Conservation (phyloP, 2,888 invertebrate species). For the Drosophila algonquin region DNA sequence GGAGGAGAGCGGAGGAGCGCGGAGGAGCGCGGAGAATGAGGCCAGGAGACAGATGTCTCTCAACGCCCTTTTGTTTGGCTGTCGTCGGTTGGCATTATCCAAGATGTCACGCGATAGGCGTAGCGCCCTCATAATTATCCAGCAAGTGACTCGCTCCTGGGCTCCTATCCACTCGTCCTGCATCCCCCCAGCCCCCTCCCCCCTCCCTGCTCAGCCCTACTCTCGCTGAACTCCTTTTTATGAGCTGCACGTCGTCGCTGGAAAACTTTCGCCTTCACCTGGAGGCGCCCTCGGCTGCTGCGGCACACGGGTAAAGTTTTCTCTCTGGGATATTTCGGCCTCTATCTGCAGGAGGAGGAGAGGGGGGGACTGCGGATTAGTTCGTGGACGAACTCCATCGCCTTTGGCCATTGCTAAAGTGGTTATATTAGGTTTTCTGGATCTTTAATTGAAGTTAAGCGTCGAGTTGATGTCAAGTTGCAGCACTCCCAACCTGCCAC, state of each 20-base stretch:
- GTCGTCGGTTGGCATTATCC: conserved; percentile 61
- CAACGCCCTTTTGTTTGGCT: conserved; percentile 70
- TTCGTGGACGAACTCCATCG: conserved; percentile 10
- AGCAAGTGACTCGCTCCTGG: conserved; percentile 37
- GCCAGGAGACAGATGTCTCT: conserved; percentile 58
- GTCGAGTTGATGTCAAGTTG: conserved; percentile 55
- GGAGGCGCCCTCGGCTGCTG: conserved; percentile 10
- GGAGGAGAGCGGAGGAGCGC: not conserved
- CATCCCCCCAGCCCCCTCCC: not conserved
- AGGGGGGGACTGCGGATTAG: not conserved
- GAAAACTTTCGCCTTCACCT: conserved; percentile 60
- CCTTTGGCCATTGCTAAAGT: conserved; percentile 68
- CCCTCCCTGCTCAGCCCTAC: not conserved
- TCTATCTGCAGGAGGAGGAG: conserved; percentile 1
- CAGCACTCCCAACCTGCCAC: conserved; percentile 19
- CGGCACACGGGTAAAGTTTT: conserved; percentile 31
- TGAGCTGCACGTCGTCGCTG: conserved; percentile 67
- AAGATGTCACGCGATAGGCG: conserved; percentile 58
- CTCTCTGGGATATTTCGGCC: conserved; percentile 22
- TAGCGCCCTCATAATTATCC: conserved; percentile 68
- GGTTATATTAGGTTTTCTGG: conserved; percentile 69
- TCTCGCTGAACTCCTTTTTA: conserved; percentile 55
- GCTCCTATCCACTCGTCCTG: not conserved
- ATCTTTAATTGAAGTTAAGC: conserved; percentile 76
- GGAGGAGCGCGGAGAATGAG: not conserved